These are phyloP conservation scores for Danaus melanippus DNA, from an alignment of 1,140 invertebrate genomes.

Conservation along the genomic window DNA sequence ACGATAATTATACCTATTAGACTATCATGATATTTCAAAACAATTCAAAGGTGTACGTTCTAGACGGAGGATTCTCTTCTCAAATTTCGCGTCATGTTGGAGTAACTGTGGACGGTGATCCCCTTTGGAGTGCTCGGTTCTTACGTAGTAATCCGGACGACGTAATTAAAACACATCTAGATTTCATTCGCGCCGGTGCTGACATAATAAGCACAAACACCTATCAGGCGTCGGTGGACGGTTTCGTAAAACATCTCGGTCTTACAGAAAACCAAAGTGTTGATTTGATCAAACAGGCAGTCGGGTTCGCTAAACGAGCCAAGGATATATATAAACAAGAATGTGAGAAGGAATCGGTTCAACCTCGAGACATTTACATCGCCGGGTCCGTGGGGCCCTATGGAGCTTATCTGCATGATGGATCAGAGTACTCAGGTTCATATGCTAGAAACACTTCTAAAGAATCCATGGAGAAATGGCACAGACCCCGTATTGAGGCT, in stretches of 20 bases:
- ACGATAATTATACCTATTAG: too few species aligned
- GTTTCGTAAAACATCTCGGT: conserved; percentile 80
- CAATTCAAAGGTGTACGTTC: conserved; percentile 37
- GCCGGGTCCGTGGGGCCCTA: conserved; percentile 92
- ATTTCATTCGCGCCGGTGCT: conserved; percentile 84
- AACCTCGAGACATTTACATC: conserved; percentile 68
- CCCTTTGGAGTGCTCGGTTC: conserved; percentile 86
- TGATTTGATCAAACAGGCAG: conserved; percentile 79
- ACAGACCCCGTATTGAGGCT: conserved; percentile 81
- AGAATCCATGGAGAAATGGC: conserved; percentile 81
- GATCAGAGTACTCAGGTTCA: conserved; percentile 89
- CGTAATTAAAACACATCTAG: conserved; percentile 82
- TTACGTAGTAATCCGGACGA: conserved; percentile 79
- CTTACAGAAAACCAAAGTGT: conserved; percentile 75
- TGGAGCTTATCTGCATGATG: conserved; percentile 88
- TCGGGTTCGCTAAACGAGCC: conserved; percentile 77
- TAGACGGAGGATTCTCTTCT: conserved; percentile 84
- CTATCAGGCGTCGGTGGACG: conserved; percentile 88
- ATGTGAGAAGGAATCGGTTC: conserved; percentile 29
- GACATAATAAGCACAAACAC: conserved; percentile 89
- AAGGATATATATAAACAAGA: conserved; percentile 72
- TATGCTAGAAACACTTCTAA: conserved; percentile 80
- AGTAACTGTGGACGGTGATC: conserved; percentile 78
- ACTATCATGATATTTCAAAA: not conserved
- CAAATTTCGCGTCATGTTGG: conserved; percentile 80